Base-by-base conservation (phyloP, 30 jellyfish, hydroid and myxozoan species). In the Aurelia aurita region DNA sequence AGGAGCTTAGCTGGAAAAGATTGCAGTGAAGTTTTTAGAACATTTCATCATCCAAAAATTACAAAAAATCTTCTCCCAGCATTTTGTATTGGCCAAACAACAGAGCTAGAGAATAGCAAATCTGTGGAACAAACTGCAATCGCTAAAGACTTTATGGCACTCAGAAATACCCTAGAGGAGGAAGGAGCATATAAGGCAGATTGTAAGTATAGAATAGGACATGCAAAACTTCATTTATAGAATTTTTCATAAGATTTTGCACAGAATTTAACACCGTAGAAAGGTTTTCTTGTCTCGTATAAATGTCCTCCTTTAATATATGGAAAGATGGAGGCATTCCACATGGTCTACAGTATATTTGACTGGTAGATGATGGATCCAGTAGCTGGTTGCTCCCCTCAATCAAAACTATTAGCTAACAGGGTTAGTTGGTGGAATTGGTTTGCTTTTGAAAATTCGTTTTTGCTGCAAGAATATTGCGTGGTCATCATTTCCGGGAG, bases 1-100 rank as follows among this genome's bases (percentile, higher is more conserved):
- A 82, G 82, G 18, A 77, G 92, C 68, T 21, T 94, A 69, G 97
- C 99, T 29, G 99, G 99, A 20, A 79, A 83, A 71, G 99, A 94
- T 76, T 94, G 99, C 93, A 64, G 96, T 20, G 97, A 84, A 67
- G 97, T 90, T 22, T 94, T 94, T 72, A 74, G 82, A 21, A 85
- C 90, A 27, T 94, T 94, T 77, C 99, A 94, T 77, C 59, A 66
- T 46, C 91, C 74, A 25, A 73, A 68, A 34, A 71, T 91, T 19
- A 58, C 43, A 47, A 78, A 69, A 23, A 82, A 60, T 67, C 44
- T 68, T 23, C 79, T 94, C 53, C 91, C 91, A 31, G 86, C 96
- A 2, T 94, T 94, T 69, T 72, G 81, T 5, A 80, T 94, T 51
- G 99, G 99, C 39, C 62, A 82, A 43, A 77, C 72, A 20, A 12